Conservation (phyloP, 2,888 invertebrate genomes). For the Zonitis immaculata region DNA sequence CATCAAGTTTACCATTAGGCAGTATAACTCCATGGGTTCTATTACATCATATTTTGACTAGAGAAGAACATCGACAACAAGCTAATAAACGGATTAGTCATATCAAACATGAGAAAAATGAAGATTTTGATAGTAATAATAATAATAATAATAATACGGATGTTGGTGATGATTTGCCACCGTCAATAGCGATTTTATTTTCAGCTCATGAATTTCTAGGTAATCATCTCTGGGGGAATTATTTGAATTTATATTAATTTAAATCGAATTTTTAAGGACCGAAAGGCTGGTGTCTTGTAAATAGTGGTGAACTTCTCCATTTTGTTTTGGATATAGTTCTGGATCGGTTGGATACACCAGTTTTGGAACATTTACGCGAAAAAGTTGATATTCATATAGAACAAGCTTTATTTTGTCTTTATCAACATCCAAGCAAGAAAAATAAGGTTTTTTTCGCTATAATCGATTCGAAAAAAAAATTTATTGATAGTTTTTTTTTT, state of each 20-base stretch:
- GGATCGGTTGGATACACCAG: conserved; percentile 63
- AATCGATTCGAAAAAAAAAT: too few relatives aligned
- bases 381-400: conserved; percentile 76
- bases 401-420: conserved; percentile 82
- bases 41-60: conserved; percentile 71
- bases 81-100: conserved; percentile 48
- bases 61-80: conserved; percentile 66
- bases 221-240: too few relatives aligned
- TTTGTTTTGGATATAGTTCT: conserved; percentile 72
- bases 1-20: conserved; percentile 62
- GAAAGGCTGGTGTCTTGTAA: conserved; percentile 69
- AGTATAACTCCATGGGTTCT: conserved; percentile 78
- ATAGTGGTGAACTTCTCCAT: conserved; percentile 71
- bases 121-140: too few relatives aligned
- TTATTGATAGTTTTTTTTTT: conserved; percentile 24
- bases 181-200: conserved; percentile 71
- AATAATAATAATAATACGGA: conserved; percentile 44
- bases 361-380: conserved; percentile 59
- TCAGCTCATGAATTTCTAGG: conserved; percentile 83
- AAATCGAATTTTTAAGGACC: conserved; percentile 54
- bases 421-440: conserved; percentile 73
- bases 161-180: conserved; percentile 58
- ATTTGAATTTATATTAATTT: too few relatives aligned
- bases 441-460: conserved; percentile 55
- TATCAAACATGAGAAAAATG: conserved; percentile 35